phyloP scores from a whole-genome alignment of 2,888 invertebrate genomes.

The Saturnia japonica region DNA sequence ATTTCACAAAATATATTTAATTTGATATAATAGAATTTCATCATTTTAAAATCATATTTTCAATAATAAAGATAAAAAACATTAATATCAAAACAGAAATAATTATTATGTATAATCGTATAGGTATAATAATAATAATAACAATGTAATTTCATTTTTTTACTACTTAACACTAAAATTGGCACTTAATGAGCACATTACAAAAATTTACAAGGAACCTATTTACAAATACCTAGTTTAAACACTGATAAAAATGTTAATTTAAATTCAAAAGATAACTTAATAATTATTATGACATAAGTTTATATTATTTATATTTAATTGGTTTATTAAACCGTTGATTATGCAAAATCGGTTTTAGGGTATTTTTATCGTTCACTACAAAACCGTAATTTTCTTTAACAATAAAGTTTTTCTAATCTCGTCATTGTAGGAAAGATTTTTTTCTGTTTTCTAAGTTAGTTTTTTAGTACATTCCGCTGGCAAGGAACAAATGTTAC shows the following conservation, averaged over 20 bases:
- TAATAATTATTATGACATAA: neutral
- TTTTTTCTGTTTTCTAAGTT: no score
- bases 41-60: slow-evolving; percentile 60
- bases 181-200: slow-evolving; percentile 76
- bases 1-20: slow-evolving; percentile 44
- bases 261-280: slow-evolving; percentile 20
- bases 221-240: slow-evolving; percentile 42
- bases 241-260: neutral
- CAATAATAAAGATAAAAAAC: slow-evolving; percentile 29
- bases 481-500: no score
- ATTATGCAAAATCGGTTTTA: neutral
- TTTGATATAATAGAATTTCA: slow-evolving; percentile 46
- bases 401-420: no score
- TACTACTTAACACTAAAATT: slow-evolving; percentile 69
- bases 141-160: slow-evolving; percentile 29
- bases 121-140: slow-evolving; percentile 18
- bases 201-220: slow-evolving; percentile 55
- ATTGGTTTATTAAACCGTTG: neutral
- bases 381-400: no score
- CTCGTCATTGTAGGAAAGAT: no score
- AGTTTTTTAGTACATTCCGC: no score
- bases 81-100: slow-evolving; percentile 19
- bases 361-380: no score
- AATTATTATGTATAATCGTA: slow-evolving; percentile 16
- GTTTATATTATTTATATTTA: neutral